Conservation (phyloP, 1,140 invertebrate genomes). For the Myzus persicae region DNA sequence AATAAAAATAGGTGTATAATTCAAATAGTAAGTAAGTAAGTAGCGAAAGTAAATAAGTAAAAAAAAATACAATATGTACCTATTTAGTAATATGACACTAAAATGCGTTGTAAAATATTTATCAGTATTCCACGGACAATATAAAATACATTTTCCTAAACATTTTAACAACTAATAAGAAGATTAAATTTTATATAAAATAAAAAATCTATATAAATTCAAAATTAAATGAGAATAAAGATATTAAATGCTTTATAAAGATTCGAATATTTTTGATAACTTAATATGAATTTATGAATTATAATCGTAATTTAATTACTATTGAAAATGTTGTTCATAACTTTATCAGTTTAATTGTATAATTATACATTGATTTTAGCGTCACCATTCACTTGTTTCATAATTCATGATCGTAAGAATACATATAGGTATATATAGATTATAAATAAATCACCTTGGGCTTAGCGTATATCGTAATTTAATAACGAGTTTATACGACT, state of each 20-base stretch:
- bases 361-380: not conserved
- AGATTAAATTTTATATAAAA: not conserved
- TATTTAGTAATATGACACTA: not conserved
- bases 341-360: not conserved
- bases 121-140: not conserved
- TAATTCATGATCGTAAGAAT: not conserved
- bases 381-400: constrained; percentile 17
- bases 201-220: not conserved
- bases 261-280: not conserved
- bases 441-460: not conserved
- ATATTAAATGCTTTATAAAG: not conserved
- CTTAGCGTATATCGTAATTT: not conserved
- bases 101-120: not conserved
- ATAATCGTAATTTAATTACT: not conserved
- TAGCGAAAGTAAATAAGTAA: not conserved
- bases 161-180: not conserved
- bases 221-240: not conserved
- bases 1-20: not conserved
- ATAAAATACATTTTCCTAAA: not conserved
- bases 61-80: not conserved
- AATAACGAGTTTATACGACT: not conserved
- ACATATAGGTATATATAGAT: not conserved
- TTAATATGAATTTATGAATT: not conserved
- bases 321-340: not conserved
- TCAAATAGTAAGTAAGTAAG: not conserved